phyloP scores from a whole-genome alignment of 2,888 invertebrate genomes.

The Caenorhabditis becei region DNA sequence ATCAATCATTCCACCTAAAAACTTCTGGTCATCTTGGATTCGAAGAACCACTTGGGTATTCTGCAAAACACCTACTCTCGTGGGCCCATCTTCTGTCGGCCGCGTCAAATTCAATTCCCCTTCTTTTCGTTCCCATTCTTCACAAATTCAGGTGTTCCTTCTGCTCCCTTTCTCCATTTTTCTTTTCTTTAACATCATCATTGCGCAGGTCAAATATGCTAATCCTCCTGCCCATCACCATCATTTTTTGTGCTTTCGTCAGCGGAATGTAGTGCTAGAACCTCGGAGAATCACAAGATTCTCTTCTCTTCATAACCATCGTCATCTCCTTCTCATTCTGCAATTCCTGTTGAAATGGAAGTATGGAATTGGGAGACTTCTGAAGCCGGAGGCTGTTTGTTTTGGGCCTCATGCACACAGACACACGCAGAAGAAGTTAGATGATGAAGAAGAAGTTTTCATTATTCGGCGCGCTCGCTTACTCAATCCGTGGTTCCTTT shows the following conservation, averaged over 20 bases:
- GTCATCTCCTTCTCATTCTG: not conserved
- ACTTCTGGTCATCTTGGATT: not conserved
- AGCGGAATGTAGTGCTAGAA: slow-evolving; percentile 11
- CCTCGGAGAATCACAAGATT: not conserved
- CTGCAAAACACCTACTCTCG: slow-evolving; percentile 14
- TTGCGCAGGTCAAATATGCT: slow-evolving; percentile 40
- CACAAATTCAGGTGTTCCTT: slow-evolving; percentile 20
- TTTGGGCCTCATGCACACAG: slow-evolving; percentile 27
- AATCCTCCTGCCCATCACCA: slow-evolving; percentile 27
- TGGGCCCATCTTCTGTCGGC: not conserved
- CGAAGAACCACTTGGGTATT: not conserved
- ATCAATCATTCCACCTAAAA: not conserved
- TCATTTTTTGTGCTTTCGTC: slow-evolving; percentile 13
- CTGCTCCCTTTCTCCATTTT: not conserved
- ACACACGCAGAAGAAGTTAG: slow-evolving; percentile 44
- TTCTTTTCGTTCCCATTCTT: slow-evolving; percentile 8
- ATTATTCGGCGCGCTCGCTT: slow-evolving; percentile 33
- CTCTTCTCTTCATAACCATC: not conserved
- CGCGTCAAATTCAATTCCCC: slow-evolving; percentile 25
- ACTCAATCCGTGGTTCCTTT: not conserved
- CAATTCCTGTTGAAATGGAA: too few relatives aligned
- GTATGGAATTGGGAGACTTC: not conserved
- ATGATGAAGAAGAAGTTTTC: slow-evolving; percentile 49
- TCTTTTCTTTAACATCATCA: slow-evolving; percentile 4
- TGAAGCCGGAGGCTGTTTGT: slow-evolving; percentile 51